Percentiles rank a stretch among this genome's conserved stretches.
Conservation (phyloP, 2,113 vertebrate genomes). For the Suncus etruscus region DNA sequence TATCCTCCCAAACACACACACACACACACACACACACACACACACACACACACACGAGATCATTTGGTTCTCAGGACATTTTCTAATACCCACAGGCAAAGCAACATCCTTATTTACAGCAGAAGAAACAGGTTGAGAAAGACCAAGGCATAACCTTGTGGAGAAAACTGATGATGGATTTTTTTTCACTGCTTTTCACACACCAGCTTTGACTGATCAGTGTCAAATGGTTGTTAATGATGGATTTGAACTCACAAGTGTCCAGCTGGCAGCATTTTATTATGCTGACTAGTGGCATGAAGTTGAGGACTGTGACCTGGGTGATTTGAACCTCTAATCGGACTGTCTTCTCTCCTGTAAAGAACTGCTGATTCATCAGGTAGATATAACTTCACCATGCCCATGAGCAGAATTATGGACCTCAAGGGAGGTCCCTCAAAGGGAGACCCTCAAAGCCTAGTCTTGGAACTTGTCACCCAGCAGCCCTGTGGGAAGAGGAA, state of each 20-base stretch:
- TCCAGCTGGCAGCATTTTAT: background rate
- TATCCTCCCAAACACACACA: conserved; percentile 20
- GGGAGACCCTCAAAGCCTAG: background rate
- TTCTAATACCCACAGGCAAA: background rate
- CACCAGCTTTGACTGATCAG: background rate
- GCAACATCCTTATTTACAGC: background rate
- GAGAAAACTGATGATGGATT: background rate
- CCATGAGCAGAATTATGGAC: background rate
- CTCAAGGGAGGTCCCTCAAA: background rate
- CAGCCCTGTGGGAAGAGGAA: background rate
- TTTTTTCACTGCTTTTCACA: background rate
- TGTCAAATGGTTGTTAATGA: conserved; percentile 22
- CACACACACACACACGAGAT: background rate
- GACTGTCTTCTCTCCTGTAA: background rate
- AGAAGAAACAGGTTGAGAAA: conserved; percentile 39
- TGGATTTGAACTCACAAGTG: conserved; percentile 27
- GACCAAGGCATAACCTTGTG: background rate
- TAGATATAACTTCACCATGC: background rate
- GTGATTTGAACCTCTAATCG: background rate
- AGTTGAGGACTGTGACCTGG: background rate
- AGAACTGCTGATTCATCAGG: background rate
- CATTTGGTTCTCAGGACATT: background rate
- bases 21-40: background rate
- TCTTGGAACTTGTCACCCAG: background rate
- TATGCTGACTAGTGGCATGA: background rate